phyloP scores from a whole-genome alignment of 35 echinoderm and acorn worm species.

The Stichopus chloronotus region DNA sequence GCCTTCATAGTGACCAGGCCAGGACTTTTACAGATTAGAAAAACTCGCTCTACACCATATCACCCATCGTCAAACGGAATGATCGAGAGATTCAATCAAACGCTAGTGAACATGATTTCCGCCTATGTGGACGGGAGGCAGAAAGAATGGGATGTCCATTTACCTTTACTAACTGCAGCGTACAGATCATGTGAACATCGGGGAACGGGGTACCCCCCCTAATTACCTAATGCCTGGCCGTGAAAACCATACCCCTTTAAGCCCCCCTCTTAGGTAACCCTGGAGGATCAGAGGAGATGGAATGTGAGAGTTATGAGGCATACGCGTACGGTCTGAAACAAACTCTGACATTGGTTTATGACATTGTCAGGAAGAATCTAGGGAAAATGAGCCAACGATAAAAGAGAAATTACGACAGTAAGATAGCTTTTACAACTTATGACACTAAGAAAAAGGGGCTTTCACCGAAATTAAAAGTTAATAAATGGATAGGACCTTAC shows the following conservation, averaged over 20 bases:
- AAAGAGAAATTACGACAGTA: not conserved
- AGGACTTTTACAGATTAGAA: slow-evolving; percentile 49
- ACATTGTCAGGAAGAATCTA: not conserved
- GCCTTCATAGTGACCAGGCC: slow-evolving; percentile 53
- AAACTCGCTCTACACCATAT: slow-evolving; percentile 41
- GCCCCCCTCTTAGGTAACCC: not conserved
- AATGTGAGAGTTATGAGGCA: not conserved
- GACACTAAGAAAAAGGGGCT: not conserved
- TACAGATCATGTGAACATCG: not conserved
- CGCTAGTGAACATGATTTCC: slow-evolving; percentile 64
- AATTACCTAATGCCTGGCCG: not conserved
- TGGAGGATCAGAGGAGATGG: not conserved
- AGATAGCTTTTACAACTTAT: not conserved
- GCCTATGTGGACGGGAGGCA: slow-evolving; percentile 59
- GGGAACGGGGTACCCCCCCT: not conserved
- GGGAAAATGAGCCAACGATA: not conserved
- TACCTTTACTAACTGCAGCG: slow-evolving; percentile 33
- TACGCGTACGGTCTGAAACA: not conserved
- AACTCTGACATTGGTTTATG: not conserved
- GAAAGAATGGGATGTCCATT: slow-evolving; percentile 56
- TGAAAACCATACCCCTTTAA: not conserved
- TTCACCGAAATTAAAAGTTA: not conserved
- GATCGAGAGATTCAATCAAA: slow-evolving; percentile 63
- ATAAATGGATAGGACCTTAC: not conserved
- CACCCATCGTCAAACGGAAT: slow-evolving; percentile 65